Evolutionary conservation across 2,797 vertebrate species (phyloP), one percentile per base, ranked within the genome.

Genomic region (Macroramphosus scolopax): DNA sequence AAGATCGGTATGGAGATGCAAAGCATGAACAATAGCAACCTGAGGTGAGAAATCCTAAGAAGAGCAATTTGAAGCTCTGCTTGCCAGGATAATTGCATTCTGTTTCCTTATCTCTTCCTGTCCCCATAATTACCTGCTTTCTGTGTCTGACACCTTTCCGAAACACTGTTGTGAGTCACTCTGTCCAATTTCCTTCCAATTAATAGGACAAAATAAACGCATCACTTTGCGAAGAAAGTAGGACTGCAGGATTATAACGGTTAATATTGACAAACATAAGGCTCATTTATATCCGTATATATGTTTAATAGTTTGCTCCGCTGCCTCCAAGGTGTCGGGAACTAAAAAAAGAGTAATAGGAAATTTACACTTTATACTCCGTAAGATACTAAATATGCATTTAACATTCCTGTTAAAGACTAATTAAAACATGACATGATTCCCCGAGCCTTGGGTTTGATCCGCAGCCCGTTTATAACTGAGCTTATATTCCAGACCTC

Each of bases 81-180:
- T 86, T 88, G 84, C 79, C 63, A 65, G 72, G 68, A 72, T 89
- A 89, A 89, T 88, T 89, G 85, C 82, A 85, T 88, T 88, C 77
- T 54, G 60, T 83, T 89, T 86, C 75, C 81, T 83, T 87, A 86
- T 87, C 84, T 78, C 66, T 82, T 79, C 75, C 78, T 82, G 80
- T 87, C 82, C 72, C 72, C 62, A 77, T 89, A 90, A 90, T 90
- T 89, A 89, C 84, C 84, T 87, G 72, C 78, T 87, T 83, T 82
- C 82, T 84, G 84, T 86, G 81, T 81, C 80, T 80, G 78, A 83
- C 84, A 84, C 78, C 82, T 85, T 81, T 71, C 77, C 79, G 78
- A 81, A 82, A 83, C 81, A 75, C 74, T 59, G 75, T 75, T 75
- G 78, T 76, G 80, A 85, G 71, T 79, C 80, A 79, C 57, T 73